Evolutionary conservation across 2,113 vertebrate genomes (phyloP).

Genomic region (Gadus chalcogrammus): DNA sequence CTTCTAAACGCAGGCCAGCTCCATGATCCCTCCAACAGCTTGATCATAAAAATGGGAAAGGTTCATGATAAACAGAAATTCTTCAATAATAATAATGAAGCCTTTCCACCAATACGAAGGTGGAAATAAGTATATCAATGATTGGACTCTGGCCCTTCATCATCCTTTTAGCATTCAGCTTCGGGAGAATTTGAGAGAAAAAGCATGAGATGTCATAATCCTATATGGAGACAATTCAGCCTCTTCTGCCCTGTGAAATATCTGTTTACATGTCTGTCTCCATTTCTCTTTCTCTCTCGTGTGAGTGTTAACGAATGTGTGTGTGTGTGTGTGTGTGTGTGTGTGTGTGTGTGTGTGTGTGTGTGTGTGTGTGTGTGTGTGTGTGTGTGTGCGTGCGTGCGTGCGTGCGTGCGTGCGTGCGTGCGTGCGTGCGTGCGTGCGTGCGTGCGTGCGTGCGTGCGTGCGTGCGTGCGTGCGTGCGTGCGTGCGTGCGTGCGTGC

Average conservation of each 20-base stretch:
- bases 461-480: constrained; percentile 18
- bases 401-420: neutral
- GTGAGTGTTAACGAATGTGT: neutral
- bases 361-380: neutral
- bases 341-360: neutral
- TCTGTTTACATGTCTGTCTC: neutral
- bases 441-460: constrained; percentile 7
- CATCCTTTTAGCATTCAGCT: constrained; percentile 30
- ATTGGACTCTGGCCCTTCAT: constrained; percentile 26
- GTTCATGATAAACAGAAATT: constrained; percentile 26
- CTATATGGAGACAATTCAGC: constrained; percentile 34
- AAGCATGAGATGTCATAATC: constrained; percentile 5
- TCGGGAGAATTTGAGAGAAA: constrained; percentile 14
- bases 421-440: neutral
- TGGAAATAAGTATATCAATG: constrained; percentile 42
- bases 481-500: constrained; percentile 8
- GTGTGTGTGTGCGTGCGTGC: constrained; percentile 12
- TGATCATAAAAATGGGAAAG: too few species aligned
- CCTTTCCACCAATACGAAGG: constrained; percentile 43
- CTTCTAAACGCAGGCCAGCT: neutral
- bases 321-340: neutral
- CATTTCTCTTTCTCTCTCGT: neutral
- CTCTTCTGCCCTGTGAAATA: constrained; percentile 12
- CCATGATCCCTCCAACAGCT: too few species aligned
- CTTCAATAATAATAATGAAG: constrained; percentile 50